These are phyloP conservation scores for Aradus depressus DNA, from an alignment of 2,888 invertebrate species.

Conservation along the genomic window DNA sequence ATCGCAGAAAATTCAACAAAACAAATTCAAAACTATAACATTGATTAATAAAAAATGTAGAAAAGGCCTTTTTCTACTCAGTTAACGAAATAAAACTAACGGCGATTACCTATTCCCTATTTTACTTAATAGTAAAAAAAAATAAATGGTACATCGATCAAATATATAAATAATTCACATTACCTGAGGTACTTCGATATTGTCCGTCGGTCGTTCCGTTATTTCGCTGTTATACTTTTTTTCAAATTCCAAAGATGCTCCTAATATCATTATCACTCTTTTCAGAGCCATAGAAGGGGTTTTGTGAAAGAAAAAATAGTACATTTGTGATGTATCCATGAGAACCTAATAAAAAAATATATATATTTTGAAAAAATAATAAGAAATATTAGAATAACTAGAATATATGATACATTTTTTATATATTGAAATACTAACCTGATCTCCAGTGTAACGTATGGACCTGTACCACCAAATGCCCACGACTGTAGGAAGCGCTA, in stretches of 20 bases:
- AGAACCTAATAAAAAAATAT: conserved; percentile 50
- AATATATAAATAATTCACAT: no score
- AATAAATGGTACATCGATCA: no score
- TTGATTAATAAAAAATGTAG: no score
- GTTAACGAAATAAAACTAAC: no score
- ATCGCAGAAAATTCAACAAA: no score
- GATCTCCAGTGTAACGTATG: conserved; percentile 92
- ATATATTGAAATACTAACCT: conserved; percentile 41
- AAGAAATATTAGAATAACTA: not conserved
- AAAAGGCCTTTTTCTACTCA: no score
- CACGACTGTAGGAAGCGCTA: conserved; percentile 79
- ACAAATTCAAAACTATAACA: no score
- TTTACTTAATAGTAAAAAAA: no score
- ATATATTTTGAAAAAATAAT: not conserved
- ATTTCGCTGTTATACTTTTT: conserved; percentile 90
- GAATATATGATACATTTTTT: not conserved
- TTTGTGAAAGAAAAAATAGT: conserved; percentile 90
- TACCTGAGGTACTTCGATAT: conserved; percentile 86
- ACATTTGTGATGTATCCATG: conserved; percentile 92
- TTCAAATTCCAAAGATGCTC: conserved; percentile 93
- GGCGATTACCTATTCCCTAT: no score
- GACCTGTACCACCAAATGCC: conserved; percentile 99
- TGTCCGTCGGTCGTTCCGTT: conserved; percentile 81
- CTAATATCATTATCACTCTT: conserved; percentile 90
- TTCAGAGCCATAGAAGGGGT: conserved; percentile 92